Conservation (phyloP, 2,888 invertebrate genomes). For the Cyrtodaria siliqua region DNA sequence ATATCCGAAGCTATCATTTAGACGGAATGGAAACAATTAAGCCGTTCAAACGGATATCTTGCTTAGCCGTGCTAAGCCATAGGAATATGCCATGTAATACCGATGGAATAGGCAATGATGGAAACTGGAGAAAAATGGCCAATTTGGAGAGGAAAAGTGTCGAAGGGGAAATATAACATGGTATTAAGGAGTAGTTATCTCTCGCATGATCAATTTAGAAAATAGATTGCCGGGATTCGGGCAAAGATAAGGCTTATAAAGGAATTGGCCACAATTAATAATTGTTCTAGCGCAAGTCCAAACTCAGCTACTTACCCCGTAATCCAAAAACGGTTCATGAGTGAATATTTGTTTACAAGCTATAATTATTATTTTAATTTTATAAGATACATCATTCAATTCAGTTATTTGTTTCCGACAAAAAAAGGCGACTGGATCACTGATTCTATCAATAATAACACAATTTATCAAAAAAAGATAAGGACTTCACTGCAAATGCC, state of each 20-base stretch:
- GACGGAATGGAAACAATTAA: constrained; percentile 57
- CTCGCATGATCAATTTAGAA: constrained; percentile 62
- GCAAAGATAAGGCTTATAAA: constrained; percentile 14
- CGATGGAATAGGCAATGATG: constrained; percentile 53
- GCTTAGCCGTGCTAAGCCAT: constrained; percentile 50
- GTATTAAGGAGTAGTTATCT: constrained; percentile 64
- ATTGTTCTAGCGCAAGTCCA: constrained; percentile 19
- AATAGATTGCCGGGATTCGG: constrained; percentile 51
- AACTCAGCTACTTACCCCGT: no score
- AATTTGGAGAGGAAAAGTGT: constrained; percentile 43
- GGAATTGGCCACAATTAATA: constrained; percentile 11
- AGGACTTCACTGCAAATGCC: no score
- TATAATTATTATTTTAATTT: no score
- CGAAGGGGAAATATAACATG: constrained; percentile 50
- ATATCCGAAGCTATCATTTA: constrained; percentile 52
- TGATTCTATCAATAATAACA: no score
- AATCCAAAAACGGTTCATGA: no score
- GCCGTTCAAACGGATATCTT: constrained; percentile 55
- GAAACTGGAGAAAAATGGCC: constrained; percentile 54
- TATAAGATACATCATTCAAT: no score
- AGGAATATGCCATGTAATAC: constrained; percentile 52
- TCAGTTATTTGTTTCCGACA: no score
- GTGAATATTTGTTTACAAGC: no score
- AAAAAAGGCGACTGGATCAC: no score
- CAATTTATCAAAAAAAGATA: no score